These are phyloP conservation scores for Hucho hucho DNA, from an alignment of 2,113 vertebrate genomes.

Conservation along the genomic window DNA sequence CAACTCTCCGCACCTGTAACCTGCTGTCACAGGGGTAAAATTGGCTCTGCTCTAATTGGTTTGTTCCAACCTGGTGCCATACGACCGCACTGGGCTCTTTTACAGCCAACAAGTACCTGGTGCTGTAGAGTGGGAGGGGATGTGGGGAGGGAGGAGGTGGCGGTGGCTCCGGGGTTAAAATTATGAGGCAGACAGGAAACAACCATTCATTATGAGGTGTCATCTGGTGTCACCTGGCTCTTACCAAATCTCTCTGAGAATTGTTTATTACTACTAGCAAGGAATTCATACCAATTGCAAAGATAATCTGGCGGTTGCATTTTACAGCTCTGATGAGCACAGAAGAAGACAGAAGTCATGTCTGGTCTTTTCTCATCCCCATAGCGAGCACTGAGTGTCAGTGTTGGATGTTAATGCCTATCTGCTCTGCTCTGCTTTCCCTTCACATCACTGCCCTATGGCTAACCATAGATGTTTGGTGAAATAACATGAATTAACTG, in stretches of 20 bases:
- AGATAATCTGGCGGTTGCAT: conserved; percentile 1
- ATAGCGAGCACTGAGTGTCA: not conserved
- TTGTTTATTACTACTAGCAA: no score
- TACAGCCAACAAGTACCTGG: conserved; percentile 23
- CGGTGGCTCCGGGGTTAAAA: conserved; percentile 21
- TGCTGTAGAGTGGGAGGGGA: not conserved
- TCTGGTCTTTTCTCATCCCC: no score
- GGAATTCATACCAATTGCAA: conserved; percentile 30
- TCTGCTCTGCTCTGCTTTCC: not conserved
- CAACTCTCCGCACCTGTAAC: conserved; percentile 24
- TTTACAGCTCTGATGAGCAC: no score
- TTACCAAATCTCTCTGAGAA: conserved; percentile 9
- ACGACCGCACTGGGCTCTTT: not conserved
- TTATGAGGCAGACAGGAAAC: conserved; percentile 4
- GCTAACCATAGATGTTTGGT: conserved; percentile 59
- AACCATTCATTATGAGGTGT: conserved; percentile 40
- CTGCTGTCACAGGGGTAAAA: conserved; percentile 21
- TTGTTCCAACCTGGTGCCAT: not conserved
- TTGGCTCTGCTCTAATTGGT: conserved; percentile 35
- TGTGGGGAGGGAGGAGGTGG: conserved; percentile 1
- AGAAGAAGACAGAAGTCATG: no score
- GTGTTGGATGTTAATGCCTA: conserved; percentile 29
- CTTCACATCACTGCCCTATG: conserved; percentile 21
- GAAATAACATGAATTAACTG: conserved; percentile 60
- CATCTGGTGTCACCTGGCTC: not conserved